phyloP scores from a whole-genome alignment of 2,888 invertebrate species.

The Papilio elwesi region DNA sequence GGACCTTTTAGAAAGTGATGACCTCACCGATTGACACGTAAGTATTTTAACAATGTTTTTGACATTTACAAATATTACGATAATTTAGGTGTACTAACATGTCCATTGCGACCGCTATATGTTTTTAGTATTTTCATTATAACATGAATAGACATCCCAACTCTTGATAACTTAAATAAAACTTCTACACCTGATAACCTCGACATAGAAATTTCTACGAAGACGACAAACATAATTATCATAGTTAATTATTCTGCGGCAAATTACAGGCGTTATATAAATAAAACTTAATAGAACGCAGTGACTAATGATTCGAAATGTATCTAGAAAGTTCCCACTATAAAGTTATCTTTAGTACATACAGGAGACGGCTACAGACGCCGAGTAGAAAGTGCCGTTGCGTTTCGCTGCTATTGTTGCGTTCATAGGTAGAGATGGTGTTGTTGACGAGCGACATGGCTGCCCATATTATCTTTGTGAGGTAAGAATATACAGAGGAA shows the following conservation, averaged over 20 bases:
- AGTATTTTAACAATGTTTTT: no score
- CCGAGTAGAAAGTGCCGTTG: slow-evolving; percentile 28
- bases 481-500: neutral
- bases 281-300: slow-evolving; percentile 13
- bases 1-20: no score
- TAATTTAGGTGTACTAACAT: no score
- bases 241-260: neutral
- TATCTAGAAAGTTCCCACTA: slow-evolving; percentile 24
- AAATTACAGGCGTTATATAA: neutral
- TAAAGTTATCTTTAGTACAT: slow-evolving; percentile 17
- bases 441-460: neutral
- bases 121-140: no score
- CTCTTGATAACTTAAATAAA: no score
- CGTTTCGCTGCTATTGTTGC: slow-evolving; percentile 28
- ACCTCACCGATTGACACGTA: no score
- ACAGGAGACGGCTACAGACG: neutral
- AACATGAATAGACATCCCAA: no score
- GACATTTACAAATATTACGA: no score
- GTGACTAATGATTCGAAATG: slow-evolving; percentile 14
- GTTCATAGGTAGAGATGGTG: slow-evolving; percentile 2
- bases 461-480: neutral
- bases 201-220: neutral
- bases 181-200: neutral
- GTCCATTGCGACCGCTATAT: no score
- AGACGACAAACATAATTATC: neutral